Percentiles rank a stretch among this genome's conserved stretches.
These are phyloP conservation scores for Chrysochloris asiatica DNA, from an alignment of 2,113 vertebrate genomes.

Conservation along the genomic window DNA sequence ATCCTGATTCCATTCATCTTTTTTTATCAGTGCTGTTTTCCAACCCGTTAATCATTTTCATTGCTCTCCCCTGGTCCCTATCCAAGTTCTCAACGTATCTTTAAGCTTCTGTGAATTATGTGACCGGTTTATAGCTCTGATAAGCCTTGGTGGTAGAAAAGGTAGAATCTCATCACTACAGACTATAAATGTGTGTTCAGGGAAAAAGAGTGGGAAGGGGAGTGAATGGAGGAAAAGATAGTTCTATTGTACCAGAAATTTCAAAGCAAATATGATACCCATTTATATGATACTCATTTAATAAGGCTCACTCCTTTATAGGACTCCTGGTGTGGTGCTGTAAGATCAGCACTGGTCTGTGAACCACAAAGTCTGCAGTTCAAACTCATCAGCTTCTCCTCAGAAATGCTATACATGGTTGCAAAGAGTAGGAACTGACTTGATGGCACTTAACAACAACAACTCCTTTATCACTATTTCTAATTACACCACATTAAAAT, in stretches of 20 bases:
- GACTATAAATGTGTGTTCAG: slow-evolving; percentile 56
- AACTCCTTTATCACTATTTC: slow-evolving; percentile 20
- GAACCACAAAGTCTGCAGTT: too few relatives aligned
- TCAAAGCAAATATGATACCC: slow-evolving; percentile 12
- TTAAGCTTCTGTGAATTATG: slow-evolving; percentile 81
- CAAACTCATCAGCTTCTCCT: too few relatives aligned
- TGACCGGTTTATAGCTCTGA: slow-evolving; percentile 78
- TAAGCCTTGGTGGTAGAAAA: slow-evolving; percentile 70
- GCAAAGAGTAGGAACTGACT: too few relatives aligned
- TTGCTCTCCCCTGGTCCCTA: slow-evolving; percentile 76
- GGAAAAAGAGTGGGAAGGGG: background rate
- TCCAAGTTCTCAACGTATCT: slow-evolving; percentile 79
- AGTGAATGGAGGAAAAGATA: background rate
- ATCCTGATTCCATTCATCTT: slow-evolving; percentile 73
- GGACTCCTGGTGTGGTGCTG: too few relatives aligned
- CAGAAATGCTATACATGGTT: too few relatives aligned
- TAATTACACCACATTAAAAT: background rate
- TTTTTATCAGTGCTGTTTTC: slow-evolving; percentile 76
- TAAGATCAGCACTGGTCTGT: too few relatives aligned
- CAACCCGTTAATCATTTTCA: slow-evolving; percentile 79
- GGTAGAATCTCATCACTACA: slow-evolving; percentile 70
- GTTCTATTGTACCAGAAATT: background rate
- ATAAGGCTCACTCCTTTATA: slow-evolving; percentile 6
- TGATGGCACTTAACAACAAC: too few relatives aligned
- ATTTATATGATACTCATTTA: slow-evolving; percentile 8